These are phyloP conservation scores for Drosophila colorata DNA, from an alignment of 2,888 invertebrate genomes.

Conservation along the genomic window DNA sequence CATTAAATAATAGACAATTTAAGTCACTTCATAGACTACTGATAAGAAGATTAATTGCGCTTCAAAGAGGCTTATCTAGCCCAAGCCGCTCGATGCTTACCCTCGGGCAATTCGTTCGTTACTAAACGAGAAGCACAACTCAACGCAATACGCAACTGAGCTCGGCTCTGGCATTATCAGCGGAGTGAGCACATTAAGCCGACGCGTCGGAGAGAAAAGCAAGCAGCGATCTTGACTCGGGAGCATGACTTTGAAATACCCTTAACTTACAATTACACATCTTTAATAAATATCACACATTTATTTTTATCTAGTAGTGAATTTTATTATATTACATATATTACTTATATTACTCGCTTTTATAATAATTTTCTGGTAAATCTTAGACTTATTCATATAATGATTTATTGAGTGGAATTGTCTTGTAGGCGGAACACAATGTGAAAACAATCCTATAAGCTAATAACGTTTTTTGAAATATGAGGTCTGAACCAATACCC, in stretches of 20 bases:
- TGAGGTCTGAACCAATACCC: not conserved
- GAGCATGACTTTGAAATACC: constrained; percentile 26
- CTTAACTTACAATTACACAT: not conserved
- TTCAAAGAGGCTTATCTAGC: constrained; percentile 10
- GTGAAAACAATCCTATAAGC: not conserved
- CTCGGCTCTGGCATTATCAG: constrained; percentile 54
- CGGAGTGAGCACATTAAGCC: constrained; percentile 27
- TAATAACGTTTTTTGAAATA: not conserved
- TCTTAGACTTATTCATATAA: not conserved
- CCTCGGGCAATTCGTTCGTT: constrained; percentile 39
- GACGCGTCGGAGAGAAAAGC: constrained; percentile 5
- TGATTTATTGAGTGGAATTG: not conserved
- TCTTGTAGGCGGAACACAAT: not conserved
- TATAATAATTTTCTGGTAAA: too few relatives aligned
- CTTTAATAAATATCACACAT: not conserved
- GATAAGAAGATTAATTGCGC: constrained; percentile 57
- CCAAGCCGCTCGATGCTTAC: constrained; percentile 18
- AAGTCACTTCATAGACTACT: constrained; percentile 44
- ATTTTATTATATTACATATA: not conserved
- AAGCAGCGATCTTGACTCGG: not conserved
- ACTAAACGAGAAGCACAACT: constrained; percentile 49
- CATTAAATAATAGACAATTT: constrained; percentile 30
- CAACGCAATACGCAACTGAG: constrained; percentile 34
- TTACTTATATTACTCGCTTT: too few relatives aligned
- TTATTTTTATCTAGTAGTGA: not conserved